Evolutionary conservation across 2,113 vertebrate species (phyloP), one percentile per base, ranked within the genome.

Genomic region (Nycticebus coucang): DNA sequence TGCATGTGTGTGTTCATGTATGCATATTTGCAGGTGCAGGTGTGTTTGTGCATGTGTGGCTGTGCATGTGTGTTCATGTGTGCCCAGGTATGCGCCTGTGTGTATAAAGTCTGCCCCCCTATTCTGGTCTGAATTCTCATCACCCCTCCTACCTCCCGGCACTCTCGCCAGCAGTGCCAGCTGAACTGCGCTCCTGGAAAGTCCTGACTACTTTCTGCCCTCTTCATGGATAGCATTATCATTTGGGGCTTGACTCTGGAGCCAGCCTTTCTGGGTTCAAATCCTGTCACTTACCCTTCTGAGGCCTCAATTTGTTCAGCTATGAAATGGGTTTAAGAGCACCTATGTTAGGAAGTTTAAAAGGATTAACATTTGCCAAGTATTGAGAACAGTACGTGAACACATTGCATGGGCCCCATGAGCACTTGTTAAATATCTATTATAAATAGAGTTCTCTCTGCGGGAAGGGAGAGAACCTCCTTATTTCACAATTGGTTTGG

Each of bases 151-250:
- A 0, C 7, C 45, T 30, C n/a, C 53, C 22, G 33, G 33, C 2
- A 1, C 5, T 11, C 69, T 26, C 21, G 2, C 6, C 28, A 2
- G 2, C 33, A 26, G 35, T 19, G 1, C 62, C 45, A 1, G 7
- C 53, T 26, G 1, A 13, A 9, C 4, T 33, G 81, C 22, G 7
- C 75, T 13, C 4, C 33, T 1, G 18, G 55, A 4, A 4, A 57
- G 3, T n/a, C 37, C n/a, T 2, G 9, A 11, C 15, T 0, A 3
- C 37, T 24, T 4, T 1, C 0, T 33, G 5, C 3, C 72, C 30
- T 53, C 62, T 85, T 37, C 1, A 1, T 1, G 15, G 55, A 24
- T 0, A 21, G 28, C 24, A 4, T 5, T 5, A 1, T 7, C 4
- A 18, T 11, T 0, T 24, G 17, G 35, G 21, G 33, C 45, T 26